Evolutionary conservation across 53 echinoderm and acorn worm species (phyloP).

Genomic region (Astropecten irregularis): DNA sequence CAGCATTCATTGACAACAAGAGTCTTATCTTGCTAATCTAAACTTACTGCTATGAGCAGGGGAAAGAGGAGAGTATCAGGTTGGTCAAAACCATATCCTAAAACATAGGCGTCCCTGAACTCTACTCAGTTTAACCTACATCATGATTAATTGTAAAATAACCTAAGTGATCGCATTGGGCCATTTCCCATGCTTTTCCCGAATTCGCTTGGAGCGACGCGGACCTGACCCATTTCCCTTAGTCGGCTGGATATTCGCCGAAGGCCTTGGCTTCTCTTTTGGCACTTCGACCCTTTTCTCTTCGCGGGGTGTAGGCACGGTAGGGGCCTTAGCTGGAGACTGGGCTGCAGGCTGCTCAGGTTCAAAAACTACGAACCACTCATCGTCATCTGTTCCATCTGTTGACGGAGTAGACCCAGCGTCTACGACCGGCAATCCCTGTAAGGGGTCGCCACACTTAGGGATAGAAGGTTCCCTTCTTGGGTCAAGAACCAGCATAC

Average conservation of each 20-base stretch:
- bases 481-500: slow-evolving; percentile 54
- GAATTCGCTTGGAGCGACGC: neutral
- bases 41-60: neutral
- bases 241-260: neutral
- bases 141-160: neutral
- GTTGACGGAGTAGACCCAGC: neutral
- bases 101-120: neutral
- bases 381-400: neutral
- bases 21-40: neutral
- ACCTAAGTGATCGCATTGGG: neutral
- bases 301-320: too few species aligned
- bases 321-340: neutral
- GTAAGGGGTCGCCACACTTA: neutral
- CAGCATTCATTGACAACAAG: neutral
- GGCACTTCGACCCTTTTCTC: neutral
- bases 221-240: neutral
- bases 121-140: neutral
- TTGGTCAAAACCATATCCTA: neutral
- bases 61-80: neutral
- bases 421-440: neutral
- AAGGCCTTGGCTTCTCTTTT: neutral
- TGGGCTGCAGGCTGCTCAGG: neutral
- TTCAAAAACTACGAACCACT: neutral
- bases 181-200: neutral
- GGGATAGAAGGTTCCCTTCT: neutral